Evolutionary conservation across 2,113 vertebrate genomes (phyloP), one percentile per base, ranked within the genome.

Genomic region (Anthoscopus minutus): DNA sequence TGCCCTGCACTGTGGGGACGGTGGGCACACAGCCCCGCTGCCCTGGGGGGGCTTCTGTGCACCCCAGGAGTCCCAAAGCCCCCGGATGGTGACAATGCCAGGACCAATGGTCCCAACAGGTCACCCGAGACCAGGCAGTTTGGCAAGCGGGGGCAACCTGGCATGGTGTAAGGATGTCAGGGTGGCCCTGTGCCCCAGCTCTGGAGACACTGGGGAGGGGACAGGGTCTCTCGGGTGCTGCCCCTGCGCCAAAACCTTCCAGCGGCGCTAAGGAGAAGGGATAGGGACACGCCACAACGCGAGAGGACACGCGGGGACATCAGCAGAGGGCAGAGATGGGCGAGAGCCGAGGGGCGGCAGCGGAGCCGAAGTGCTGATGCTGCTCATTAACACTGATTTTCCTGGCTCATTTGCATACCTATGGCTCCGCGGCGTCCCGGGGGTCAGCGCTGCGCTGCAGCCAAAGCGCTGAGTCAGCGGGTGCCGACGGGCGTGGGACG

Each of bases 361-460:
- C 44, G 30, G 35, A n/a, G 53, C 45, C 53, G 45, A 86, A 91
- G 25, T 86, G 91, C 96, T 81, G 91, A 78, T 35, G 77, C 58
- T 73, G 91, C 93, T 94, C 86, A 70, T 94, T 73, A 88, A 47
- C 83, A 94, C 31, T 21, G 94, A 91, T 93, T 87, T 89, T 42
- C 65, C 28, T 2, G 2, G 37, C 86, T 88, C 77, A 57, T 92
- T 44, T 83, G 89, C 86, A 65, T 73, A 66, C 30, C 14, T 20
- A 89, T 13, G 25, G 67, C 87, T 71, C 82, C 4, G 5, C 62
- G 28, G 54, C 1, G 1, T 77, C 77, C 77, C 48, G 35, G 25
- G 88, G 91, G 76, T 92, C 94, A 88, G 86, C 88, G 13, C 79
- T 30, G 82, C 45, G 38, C 78, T 67, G 61, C 87, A 7, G 78